Evolutionary conservation across 2,113 vertebrate species (phyloP).

Genomic region (Barnardius zonarius): DNA sequence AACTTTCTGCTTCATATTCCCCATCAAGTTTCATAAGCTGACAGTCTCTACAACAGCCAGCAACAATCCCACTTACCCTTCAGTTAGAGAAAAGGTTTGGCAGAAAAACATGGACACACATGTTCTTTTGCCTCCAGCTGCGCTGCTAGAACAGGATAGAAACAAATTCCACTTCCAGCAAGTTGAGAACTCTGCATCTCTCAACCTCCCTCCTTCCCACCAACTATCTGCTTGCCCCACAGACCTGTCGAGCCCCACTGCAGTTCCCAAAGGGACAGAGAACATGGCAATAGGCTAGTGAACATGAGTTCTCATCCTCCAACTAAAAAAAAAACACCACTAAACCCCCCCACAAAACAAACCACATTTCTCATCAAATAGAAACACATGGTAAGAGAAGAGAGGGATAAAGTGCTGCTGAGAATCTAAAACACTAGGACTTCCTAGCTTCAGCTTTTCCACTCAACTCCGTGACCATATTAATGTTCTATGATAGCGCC

Average conservation of each 20-base stretch:
- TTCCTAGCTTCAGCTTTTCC: background rate
- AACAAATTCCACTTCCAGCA: background rate
- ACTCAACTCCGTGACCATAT: background rate
- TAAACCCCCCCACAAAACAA: background rate
- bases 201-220: background rate
- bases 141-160: background rate
- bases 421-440: background rate
- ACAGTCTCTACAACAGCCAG: background rate
- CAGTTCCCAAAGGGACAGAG: background rate
- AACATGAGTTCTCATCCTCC: background rate
- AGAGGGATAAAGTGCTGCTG: background rate
- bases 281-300: background rate
- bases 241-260: background rate
- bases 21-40: background rate
- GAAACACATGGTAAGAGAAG: background rate
- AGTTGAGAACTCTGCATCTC: background rate
- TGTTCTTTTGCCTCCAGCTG: constrained; percentile 6
- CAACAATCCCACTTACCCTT: background rate
- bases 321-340: background rate
- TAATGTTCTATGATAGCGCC: background rate
- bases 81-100: background rate
- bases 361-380: background rate
- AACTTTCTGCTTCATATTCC: background rate
- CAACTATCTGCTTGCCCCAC: background rate
- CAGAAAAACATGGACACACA: background rate